phyloP scores from a whole-genome alignment of 1,140 invertebrate species.

The Amphibalanus amphitrite region DNA sequence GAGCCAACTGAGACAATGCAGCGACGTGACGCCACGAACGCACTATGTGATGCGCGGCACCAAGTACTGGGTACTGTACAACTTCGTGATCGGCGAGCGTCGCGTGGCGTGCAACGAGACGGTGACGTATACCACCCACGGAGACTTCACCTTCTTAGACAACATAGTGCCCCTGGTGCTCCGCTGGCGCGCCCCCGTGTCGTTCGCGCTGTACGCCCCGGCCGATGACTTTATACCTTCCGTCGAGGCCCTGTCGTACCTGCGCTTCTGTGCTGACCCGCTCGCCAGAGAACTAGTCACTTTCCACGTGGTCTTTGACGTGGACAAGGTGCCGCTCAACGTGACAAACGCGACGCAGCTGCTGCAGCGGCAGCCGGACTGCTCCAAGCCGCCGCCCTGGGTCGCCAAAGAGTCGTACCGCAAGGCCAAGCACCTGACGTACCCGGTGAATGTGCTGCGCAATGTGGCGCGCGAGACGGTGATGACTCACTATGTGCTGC shows the following conservation, averaged over 20 bases:
- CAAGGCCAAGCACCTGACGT: constrained; percentile 47
- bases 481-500: constrained; percentile 62
- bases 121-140: constrained; percentile 81
- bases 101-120: constrained; percentile 50
- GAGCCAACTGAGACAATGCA: background rate
- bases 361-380: constrained; percentile 11
- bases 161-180: constrained; percentile 57
- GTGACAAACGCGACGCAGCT: constrained; percentile 13
- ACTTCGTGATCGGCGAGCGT: constrained; percentile 45
- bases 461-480: constrained; percentile 68
- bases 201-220: constrained; percentile 55
- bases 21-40: background rate
- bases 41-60: background rate
- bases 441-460: constrained; percentile 71
- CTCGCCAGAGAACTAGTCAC: constrained; percentile 16
- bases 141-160: constrained; percentile 75
- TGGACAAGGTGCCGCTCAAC: constrained; percentile 15
- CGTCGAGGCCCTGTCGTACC: constrained; percentile 44
- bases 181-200: constrained; percentile 39
- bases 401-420: constrained; percentile 47
- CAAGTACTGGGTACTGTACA: constrained; percentile 73
- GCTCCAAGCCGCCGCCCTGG: constrained; percentile 15
- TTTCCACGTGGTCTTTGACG: constrained; percentile 19
- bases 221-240: constrained; percentile 46
- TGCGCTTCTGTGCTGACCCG: constrained; percentile 13